These are phyloP conservation scores for Chelonus insularis DNA, from an alignment of 1,140 invertebrate genomes.

Conservation along the genomic window DNA sequence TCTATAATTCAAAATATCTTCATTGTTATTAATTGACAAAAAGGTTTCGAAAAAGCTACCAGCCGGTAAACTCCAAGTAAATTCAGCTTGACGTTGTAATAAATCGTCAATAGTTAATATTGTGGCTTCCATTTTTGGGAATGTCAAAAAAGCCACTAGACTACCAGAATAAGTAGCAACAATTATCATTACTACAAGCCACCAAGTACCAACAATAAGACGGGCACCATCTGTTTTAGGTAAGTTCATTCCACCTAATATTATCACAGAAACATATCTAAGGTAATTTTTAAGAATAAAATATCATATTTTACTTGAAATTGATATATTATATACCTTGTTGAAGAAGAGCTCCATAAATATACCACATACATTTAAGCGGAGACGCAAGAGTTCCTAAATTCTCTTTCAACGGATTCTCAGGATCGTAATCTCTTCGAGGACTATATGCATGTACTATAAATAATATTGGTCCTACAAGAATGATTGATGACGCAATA, in stretches of 20 bases:
- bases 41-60: constrained; percentile 75
- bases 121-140: constrained; percentile 80
- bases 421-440: constrained; percentile 57
- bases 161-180: constrained; percentile 93
- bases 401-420: constrained; percentile 2
- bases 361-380: constrained; percentile 83
- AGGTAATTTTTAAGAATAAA: neutral
- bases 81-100: constrained; percentile 62
- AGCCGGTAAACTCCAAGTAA: constrained; percentile 76
- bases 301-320: no score
- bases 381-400: constrained; percentile 41
- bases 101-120: constrained; percentile 76
- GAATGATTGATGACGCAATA: constrained; percentile 69
- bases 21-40: constrained; percentile 63
- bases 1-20: constrained; percentile 50
- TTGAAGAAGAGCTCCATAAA: constrained; percentile 86
- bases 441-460: constrained; percentile 73
- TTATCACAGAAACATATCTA: neutral
- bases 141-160: constrained; percentile 90
- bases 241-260: constrained; percentile 80
- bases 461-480: constrained; percentile 81
- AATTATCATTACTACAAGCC: constrained; percentile 87
- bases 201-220: constrained; percentile 88
- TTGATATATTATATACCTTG: constrained; percentile 82
- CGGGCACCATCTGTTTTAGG: constrained; percentile 84